Base-by-base conservation (phyloP, 2,888 invertebrate species). In the Megaustenia siamemsis region DNA sequence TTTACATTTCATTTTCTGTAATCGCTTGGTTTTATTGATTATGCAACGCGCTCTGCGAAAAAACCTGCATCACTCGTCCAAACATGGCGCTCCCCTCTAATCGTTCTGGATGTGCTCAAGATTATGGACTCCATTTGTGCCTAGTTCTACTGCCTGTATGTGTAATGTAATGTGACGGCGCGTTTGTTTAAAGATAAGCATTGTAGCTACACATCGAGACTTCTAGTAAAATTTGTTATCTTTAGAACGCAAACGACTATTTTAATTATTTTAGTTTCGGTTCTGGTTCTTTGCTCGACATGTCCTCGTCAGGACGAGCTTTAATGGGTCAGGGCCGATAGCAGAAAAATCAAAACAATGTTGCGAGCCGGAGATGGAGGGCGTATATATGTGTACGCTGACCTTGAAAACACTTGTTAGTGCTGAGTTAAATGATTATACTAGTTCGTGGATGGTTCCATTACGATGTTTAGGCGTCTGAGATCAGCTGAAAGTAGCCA, bases 341-440 rank as follows among this genome's bases (percentile, higher is more conserved):
- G n/a, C n/a, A 35, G 80, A 81, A 81, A 81, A 81, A 81, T 68
- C 80, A 81, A 81, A 81, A 81, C 80, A 81, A 69, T 69, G 80
- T 53, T 40, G 38, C 38, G 68, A 81, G 40, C 69, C 28, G 56
- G 69, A 24, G 32, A 69, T 28, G n/a, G 80, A 49, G 69, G 38
- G 38, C 12, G 40, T 53, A 45, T n/a, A 53, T 1, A 43, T 43
- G 38, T 71, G 38, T 71, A 69, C 53, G 53, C 21, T 69, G 21
- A 81, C 69, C 69, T 69, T 81, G 69, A 69, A 45, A n/a, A 53
- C 24, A 45, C 38, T 6, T 1, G 63, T 66, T 63, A 45, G 45
- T 66, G 43, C 43, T 45, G n/a, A 24, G 66, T 66, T n/a, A 40
- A n/a, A 35, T 24, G 35, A 56, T 32, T 77, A n/a, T 32, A 73